Evolutionary conservation across 2,888 invertebrate species (phyloP), one percentile per base, ranked within the genome.

Genomic region (Pyrochroa serraticornis): DNA sequence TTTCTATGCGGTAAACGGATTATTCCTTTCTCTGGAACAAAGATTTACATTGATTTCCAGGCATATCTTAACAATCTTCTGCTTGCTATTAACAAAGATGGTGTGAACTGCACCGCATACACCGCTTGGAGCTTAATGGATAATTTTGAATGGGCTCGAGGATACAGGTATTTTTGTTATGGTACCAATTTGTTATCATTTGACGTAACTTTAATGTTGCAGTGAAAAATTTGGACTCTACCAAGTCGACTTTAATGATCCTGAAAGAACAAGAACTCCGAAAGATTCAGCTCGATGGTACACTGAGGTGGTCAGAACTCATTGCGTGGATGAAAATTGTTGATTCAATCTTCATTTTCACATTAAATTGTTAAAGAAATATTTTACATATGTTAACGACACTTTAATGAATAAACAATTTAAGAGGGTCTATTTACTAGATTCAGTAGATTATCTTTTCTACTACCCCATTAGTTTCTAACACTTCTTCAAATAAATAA

Each of bases 171-270:
- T 14, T 39, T 46, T 8, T 5, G 12, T 34, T 33, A 33, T 45
- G 3, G 14, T 12, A 12, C 3, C 34, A 6, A 33, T 9, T 7
- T 1, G 10, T 9, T 33, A 8, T 49, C 53, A 54, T 49, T 82
- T 2, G 5, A 3, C 2, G 5, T 5, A 22, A 22, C 22, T 2
- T 22, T 22, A 22, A 22, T 5, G 22, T 22, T 83, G 47, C 75
- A 88, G 88, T 7, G 82, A 83, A 63, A 84, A 82, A 72, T 91
- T 88, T 75, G 92, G 92, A 3, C 67, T 92, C 0, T 87, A 86
- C 66, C 81, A 84, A 67, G 88, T 91, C 0, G 85, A 92, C 71
- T 89, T 88, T 71, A 73, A 78, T 1, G 84, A 83, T 65, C 80
- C 83, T 0, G 79, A 82, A 0, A 83, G 85, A 60, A 81, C 83